These are phyloP conservation scores for Panzeria rudis DNA, from an alignment of 2,888 invertebrate species.

Conservation along the genomic window DNA sequence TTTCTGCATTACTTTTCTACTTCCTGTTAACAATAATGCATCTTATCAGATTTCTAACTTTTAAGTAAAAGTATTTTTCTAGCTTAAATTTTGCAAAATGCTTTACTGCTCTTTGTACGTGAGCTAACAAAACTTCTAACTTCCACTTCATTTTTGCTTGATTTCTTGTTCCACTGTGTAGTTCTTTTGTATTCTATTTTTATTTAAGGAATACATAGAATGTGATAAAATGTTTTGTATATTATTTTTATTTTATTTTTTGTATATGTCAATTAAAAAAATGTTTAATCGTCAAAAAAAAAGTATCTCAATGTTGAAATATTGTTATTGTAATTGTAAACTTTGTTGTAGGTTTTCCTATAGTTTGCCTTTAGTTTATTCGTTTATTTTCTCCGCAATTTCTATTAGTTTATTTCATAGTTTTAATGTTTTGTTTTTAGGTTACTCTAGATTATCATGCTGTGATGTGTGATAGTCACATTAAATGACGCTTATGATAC, in stretches of 20 bases:
- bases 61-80: too few relatives aligned
- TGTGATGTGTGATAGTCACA: slow-evolving; percentile 49
- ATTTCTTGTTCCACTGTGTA: neutral
- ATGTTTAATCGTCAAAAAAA: slow-evolving; percentile 16
- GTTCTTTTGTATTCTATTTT: neutral
- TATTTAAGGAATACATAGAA: slow-evolving; percentile 29
- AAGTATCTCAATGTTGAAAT: slow-evolving; percentile 15
- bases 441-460: slow-evolving; percentile 16
- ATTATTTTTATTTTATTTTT: slow-evolving; percentile 2
- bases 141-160: too few relatives aligned
- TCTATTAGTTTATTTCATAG: neutral
- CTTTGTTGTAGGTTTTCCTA: slow-evolving; percentile 33
- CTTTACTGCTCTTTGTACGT: too few relatives aligned
- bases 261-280: slow-evolving; percentile 47
- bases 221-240: slow-evolving; percentile 20
- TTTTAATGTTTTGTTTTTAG: slow-evolving; percentile 1
- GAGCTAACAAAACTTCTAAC: too few relatives aligned
- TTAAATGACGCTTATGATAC: slow-evolving; percentile 27
- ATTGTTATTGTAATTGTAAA: slow-evolving; percentile 12
- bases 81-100: too few relatives aligned
- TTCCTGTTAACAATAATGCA: too few relatives aligned
- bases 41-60: too few relatives aligned
- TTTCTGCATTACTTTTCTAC: too few relatives aligned
- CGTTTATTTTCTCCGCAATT: slow-evolving; percentile 30
- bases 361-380: slow-evolving; percentile 12